Evolutionary conservation across 2,888 invertebrate genomes (phyloP), one percentile per base, ranked within the genome.

Genomic region (Lamellibrachia satsuma): DNA sequence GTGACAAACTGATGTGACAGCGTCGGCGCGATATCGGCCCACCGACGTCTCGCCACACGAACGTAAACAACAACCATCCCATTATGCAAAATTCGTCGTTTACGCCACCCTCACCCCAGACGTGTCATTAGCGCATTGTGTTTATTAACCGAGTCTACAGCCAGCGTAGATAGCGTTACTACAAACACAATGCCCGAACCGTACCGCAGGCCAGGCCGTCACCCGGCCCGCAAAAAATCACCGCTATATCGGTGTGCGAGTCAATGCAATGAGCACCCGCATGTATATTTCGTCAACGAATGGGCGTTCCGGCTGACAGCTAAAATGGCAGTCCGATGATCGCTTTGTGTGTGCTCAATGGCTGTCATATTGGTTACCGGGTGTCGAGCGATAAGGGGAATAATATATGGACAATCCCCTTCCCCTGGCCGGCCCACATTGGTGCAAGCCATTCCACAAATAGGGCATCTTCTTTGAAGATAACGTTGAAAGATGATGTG

Each of bases 281-380:
- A 75, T 75, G 75, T 75, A 75, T 75, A 75, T 75, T 75, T 75
- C 22, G 75, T 75, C 75, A 75, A 75, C 75, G 75, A 75, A 75
- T 75, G 75, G 75, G 75, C 75, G 75, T 75, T 75, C 22, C 75
- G 75, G n/a, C 22, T 75, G 75, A 75, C 75, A 75, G 75, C 75
- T 75, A 75, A 75, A 75, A 75, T 75, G 22, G 75, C 75, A 75
- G 75, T n/a, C 75, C 75, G 75, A 75, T 22, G 75, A 15, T 22
- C 75, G 75, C 75, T 75, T 75, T 75, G 75, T 75, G 75, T 15
- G 15, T n/a, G 75, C 75, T 75, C 15, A 75, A 75, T 75, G 75
- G 75, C 75, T 75, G 75, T 75, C 75, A 75, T 75, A 75, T 75
- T 75, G 75, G 75, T 75, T 75, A 75, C 75, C 75, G 75, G 75